Evolutionary conservation across 2,113 vertebrate genomes (phyloP), one percentile per base, ranked within the genome.

Genomic region (Apodemus sylvaticus): DNA sequence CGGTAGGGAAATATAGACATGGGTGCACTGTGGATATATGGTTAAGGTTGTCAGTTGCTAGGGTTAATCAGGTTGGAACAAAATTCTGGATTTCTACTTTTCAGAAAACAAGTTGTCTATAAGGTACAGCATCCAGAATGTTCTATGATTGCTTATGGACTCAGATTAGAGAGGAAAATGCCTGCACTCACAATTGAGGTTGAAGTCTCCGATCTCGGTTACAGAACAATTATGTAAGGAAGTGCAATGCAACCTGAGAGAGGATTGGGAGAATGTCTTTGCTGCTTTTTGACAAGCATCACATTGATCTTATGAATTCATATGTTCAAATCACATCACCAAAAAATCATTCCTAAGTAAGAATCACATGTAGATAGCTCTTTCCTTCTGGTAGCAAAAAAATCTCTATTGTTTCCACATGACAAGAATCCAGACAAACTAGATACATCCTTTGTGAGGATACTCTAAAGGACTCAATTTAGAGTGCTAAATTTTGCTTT

Each of bases 401-500:
- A 94, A 79, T 10, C 5, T 58, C 36, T 26, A 31, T 42, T 86
- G 8, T 89, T 83, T 70, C 14, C 39, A 87, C 1, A 29, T 88
- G 34, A 36, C 51, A 13, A 64, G 14, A 91, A 45, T 1, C 58
- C 55, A 78, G 53, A 2, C 55, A 76, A 22, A 78, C 11, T 55
- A 79, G 0, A 48, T 8, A 24, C 10, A 0, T 0, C 87, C 2
- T 93, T 92, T 92, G 71, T 88, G 55, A 96, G 86, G 87, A 90
- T 45, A 58, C 20, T 64, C 82, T 77, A 86, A 97, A 94, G 86
- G 0, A 88, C 4, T 83, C 19, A 55, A 64, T n/a, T n/a, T 0
- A 55, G 94, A 95, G n/a, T 70, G 93, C 79, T 96, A 96, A 96
- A 87, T 78, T 94, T 97, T 31, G 5, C 36, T 85, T 20, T 5